Evolutionary conservation across 2,113 vertebrate genomes (phyloP).

Genomic region (Nycticorax nycticorax): DNA sequence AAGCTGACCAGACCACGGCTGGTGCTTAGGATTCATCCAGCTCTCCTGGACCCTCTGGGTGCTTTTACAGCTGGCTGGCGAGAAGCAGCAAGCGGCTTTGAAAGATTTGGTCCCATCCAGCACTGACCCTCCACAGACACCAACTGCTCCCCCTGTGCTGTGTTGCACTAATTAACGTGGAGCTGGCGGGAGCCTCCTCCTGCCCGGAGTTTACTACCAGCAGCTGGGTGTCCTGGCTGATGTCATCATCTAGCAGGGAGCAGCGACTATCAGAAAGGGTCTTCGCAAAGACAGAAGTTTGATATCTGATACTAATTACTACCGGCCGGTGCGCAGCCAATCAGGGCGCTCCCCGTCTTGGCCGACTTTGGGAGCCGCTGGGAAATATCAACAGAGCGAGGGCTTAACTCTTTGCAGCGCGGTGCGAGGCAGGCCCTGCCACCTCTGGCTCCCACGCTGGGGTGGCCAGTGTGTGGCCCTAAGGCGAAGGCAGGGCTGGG

Average conservation of each 20-base stretch:
- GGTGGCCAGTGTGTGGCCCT: rapidly evolving
- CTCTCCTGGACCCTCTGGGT: constrained; percentile 43
- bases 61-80: constrained; percentile 42
- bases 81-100: constrained; percentile 62
- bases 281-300: constrained; percentile 77
- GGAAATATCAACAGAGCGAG: constrained; percentile 21
- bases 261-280: constrained; percentile 71
- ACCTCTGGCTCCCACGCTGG: rapidly evolving
- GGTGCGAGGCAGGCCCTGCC: not conserved
- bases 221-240: constrained; percentile 78
- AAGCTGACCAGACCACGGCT: constrained; percentile 38
- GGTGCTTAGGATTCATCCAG: constrained; percentile 68
- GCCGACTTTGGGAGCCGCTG: constrained; percentile 26
- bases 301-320: constrained; percentile 82
- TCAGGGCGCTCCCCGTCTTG: constrained; percentile 56
- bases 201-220: constrained; percentile 63
- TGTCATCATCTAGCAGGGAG: constrained; percentile 77
- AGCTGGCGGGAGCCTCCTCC: constrained; percentile 80
- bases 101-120: constrained; percentile 84
- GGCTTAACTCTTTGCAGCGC: constrained; percentile 69
- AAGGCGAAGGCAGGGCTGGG: rapidly evolving
- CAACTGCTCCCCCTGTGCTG: constrained; percentile 78
- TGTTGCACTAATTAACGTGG: constrained; percentile 77
- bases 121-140: constrained; percentile 79
- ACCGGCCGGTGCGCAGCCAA: constrained; percentile 77